These are phyloP conservation scores for Camponotus fellah DNA, from an alignment of 2,888 invertebrate species.

Conservation along the genomic window DNA sequence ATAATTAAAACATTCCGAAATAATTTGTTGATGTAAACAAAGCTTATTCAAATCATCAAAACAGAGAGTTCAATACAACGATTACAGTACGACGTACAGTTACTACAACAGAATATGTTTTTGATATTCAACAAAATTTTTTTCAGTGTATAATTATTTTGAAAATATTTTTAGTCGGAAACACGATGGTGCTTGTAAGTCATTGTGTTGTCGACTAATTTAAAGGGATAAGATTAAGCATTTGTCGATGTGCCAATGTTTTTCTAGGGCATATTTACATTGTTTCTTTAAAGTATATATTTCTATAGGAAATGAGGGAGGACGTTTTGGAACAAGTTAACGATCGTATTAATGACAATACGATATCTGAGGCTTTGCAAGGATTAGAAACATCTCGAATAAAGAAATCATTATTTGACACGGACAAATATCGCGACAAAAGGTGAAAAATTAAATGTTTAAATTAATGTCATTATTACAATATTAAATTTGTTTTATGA, in stretches of 20 bases:
- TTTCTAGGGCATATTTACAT: background rate
- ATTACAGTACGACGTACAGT: no score
- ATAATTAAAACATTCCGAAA: no score
- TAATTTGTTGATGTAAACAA: no score
- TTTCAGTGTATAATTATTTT: background rate
- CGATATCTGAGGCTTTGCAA: constrained; percentile 73
- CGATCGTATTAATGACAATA: constrained; percentile 67
- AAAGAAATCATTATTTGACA: constrained; percentile 19
- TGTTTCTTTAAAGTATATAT: background rate
- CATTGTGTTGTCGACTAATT: background rate
- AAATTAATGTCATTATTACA: background rate
- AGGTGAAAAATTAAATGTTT: constrained; percentile 49
- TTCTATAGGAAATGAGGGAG: constrained; percentile 72
- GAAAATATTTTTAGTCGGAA: background rate
- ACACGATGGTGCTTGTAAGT: background rate
- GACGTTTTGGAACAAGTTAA: constrained; percentile 71
- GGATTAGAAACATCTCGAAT: constrained; percentile 51
- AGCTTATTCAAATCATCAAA: no score
- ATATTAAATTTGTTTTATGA: background rate
- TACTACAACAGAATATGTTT: no score
- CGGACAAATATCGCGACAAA: constrained; percentile 65
- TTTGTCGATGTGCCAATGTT: background rate
- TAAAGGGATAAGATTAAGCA: background rate
- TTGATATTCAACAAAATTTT: no score
- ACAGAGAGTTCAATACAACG: no score